Evolutionary conservation across 2,888 invertebrate genomes (phyloP).

Genomic region (Enchytraeus crypticus): DNA sequence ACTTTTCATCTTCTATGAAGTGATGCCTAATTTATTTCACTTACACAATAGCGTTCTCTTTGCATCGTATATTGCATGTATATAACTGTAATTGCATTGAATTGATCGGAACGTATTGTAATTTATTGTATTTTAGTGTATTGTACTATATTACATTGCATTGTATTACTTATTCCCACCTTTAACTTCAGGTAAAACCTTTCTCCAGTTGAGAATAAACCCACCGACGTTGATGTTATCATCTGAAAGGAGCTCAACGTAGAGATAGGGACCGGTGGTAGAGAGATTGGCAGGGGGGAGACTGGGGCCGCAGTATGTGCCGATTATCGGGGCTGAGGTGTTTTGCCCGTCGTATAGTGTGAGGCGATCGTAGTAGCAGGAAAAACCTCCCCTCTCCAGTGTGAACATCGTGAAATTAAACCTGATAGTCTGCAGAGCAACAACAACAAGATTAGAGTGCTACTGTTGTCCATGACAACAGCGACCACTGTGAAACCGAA

Average conservation of each 20-base stretch:
- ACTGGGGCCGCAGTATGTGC: constrained; percentile 1
- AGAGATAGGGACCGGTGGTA: neutral
- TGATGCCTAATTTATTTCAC: too few species aligned
- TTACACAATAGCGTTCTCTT: too few species aligned
- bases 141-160: too few species aligned
- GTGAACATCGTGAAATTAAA: neutral
- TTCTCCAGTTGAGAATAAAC: neutral
- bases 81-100: too few species aligned
- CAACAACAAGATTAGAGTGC: neutral
- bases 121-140: too few species aligned
- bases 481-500: too few species aligned
- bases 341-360: constrained; percentile 9
- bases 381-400: constrained; percentile 2
- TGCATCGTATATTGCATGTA: too few species aligned
- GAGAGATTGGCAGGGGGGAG: neutral
- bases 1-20: too few species aligned
- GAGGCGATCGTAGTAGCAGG: constrained; percentile 9
- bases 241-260: neutral
- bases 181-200: too few species aligned
- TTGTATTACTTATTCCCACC: too few species aligned
- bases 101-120: too few species aligned
- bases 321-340: neutral
- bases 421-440: neutral
- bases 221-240: neutral
- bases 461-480: too few species aligned